phyloP scores from a whole-genome alignment of 2,797 vertebrate species.

The Schizothorax lantsangensis region DNA sequence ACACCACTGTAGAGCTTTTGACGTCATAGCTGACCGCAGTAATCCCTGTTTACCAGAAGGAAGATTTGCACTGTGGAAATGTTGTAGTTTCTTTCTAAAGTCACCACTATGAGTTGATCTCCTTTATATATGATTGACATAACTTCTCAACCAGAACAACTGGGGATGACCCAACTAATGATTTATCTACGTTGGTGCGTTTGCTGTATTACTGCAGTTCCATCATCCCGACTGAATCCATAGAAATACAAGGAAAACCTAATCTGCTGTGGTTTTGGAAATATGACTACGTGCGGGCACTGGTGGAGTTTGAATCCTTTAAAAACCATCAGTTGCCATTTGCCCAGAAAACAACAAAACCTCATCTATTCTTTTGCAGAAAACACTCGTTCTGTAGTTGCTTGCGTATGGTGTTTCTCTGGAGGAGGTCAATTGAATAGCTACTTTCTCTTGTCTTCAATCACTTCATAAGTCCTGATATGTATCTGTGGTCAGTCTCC shows the following conservation, averaged over 20 bases:
- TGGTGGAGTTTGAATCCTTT: conserved; percentile 28
- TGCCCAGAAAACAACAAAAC: conserved; percentile 38
- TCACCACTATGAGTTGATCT: conserved; percentile 38
- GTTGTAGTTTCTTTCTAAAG: conserved; percentile 32
- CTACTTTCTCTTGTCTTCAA: conserved; percentile 23
- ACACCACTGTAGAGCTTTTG: conserved; percentile 34
- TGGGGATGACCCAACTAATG: conserved; percentile 29
- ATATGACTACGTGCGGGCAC: conserved; percentile 35
- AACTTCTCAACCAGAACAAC: conserved; percentile 30
- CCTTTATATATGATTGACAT: conserved; percentile 30
- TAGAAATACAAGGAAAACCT: conserved; percentile 38
- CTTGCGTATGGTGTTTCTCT: conserved; percentile 18
- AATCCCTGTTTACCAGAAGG: conserved; percentile 49
- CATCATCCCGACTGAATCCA: neutral
- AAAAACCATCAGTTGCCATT: conserved; percentile 25
- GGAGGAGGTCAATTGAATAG: conserved; percentile 32
- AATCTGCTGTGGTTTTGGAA: conserved; percentile 49
- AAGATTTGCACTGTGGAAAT: conserved; percentile 48
- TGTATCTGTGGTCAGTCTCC: conserved; percentile 43
- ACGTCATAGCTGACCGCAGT: conserved; percentile 51
- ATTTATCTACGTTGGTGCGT: conserved; percentile 40
- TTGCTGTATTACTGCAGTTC: conserved; percentile 23
- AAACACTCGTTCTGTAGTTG: conserved; percentile 42
- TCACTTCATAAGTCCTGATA: conserved; percentile 29
- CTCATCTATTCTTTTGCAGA: conserved; percentile 10